phyloP scores from a whole-genome alignment of 2,113 vertebrate genomes.

The Antechinus flavipes region DNA sequence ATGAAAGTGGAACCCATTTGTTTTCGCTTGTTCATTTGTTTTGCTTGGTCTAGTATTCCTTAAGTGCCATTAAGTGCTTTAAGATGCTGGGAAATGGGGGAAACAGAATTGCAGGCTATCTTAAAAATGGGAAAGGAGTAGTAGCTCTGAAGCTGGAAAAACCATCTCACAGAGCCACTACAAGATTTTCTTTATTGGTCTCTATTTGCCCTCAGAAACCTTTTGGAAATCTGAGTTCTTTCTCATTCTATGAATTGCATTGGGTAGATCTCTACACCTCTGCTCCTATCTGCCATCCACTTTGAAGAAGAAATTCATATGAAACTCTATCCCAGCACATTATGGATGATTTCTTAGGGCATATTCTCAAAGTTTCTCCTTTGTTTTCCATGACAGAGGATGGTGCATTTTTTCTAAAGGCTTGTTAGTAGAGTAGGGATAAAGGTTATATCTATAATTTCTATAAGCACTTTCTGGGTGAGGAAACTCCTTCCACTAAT shows the following conservation, averaged over 20 bases:
- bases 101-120: background rate
- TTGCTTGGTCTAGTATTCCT: background rate
- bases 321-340: background rate
- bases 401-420: background rate
- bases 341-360: background rate
- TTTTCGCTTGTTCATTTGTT: constrained; percentile 3
- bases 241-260: background rate
- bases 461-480: background rate
- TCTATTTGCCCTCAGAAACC: background rate
- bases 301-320: background rate
- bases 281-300: background rate
- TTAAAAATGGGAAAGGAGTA: background rate
- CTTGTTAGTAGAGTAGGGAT: background rate
- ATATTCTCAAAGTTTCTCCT: background rate
- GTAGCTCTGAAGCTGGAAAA: background rate
- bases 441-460: background rate
- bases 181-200: background rate
- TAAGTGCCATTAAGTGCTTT: constrained; percentile 29
- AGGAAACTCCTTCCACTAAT: background rate
- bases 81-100: background rate
- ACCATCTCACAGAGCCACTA: background rate
- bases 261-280: background rate
- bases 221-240: background rate
- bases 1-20: constrained; percentile 27
- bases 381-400: background rate